Evolutionary conservation across 2,888 invertebrate genomes (phyloP).

Genomic region (Alsophila aescularia): DNA sequence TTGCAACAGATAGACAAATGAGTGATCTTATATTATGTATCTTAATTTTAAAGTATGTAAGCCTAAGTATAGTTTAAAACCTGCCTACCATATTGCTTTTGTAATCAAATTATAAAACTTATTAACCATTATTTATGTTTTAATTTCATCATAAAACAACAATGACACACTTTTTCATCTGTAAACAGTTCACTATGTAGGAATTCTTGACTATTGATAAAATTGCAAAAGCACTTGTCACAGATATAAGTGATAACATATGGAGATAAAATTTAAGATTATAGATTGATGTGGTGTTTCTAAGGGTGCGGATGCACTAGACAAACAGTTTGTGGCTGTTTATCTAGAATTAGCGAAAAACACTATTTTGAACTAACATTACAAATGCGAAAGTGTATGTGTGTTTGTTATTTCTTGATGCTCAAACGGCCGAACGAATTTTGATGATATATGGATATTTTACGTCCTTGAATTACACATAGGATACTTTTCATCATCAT

Average conservation of each 20-base stretch:
- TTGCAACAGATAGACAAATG: background rate
- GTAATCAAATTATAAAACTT: constrained; percentile 55
- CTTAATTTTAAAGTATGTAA: too few relatives aligned
- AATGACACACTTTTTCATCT: constrained; percentile 8
- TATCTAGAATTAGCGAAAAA: too few relatives aligned
- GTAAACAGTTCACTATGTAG: background rate
- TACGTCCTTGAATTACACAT: too few relatives aligned
- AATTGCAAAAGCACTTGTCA: constrained; percentile 2
- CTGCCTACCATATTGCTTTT: constrained; percentile 58
- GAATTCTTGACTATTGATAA: constrained; percentile 8
- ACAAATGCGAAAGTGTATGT: too few relatives aligned
- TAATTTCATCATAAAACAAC: constrained; percentile 6
- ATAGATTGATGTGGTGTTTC: background rate
- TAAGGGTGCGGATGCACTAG: too few relatives aligned
- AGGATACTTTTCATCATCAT: too few relatives aligned
- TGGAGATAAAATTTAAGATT: constrained; percentile 10
- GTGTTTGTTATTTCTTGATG: too few relatives aligned
- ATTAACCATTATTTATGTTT: constrained; percentile 34
- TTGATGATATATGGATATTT: too few relatives aligned
- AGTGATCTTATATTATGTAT: too few relatives aligned
- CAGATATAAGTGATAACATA: constrained; percentile 14
- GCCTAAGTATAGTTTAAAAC: background rate
- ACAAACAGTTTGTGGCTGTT: too few relatives aligned
- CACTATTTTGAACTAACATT: too few relatives aligned
- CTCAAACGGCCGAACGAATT: too few relatives aligned